Evolutionary conservation across 2,888 invertebrate species (phyloP), one percentile per base, ranked within the genome.

Genomic region (Pyralis farinalis): DNA sequence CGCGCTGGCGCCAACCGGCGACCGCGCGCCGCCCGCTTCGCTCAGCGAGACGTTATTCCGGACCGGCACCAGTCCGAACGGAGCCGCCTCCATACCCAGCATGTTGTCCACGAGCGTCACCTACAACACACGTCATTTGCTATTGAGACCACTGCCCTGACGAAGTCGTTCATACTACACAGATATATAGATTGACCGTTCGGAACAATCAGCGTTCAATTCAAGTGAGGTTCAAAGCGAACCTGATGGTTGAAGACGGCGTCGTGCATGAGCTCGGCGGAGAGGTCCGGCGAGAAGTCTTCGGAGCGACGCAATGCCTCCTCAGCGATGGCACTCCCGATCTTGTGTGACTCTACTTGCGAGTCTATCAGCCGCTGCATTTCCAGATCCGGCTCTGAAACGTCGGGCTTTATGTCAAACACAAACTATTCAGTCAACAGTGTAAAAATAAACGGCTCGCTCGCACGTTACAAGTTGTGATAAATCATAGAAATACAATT

Each of bases 261-360:
- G 7, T 83, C 84, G 32, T 77, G 78, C 25, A 83, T 49, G 30
- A 77, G 40, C 4, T 79, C 79, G 0, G 61, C 43, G 0, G 77
- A 66, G 39, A 79, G 48, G 1, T 80, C 82, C 0, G 77, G 66
- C 3, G 78, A 63, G 47, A 67, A 63, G 20, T 65, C 75, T 0
- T 65, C 12, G 5, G 74, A 52, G 1, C 75, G 53, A 1, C 72
- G 55, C 54, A 94, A 67, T 34, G 93, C 94, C 71, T 95, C 94
- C 53, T 95, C 95, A 0, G 95, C 96, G 61, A 96, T 95, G 72
- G 95, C 94, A 40, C 94, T 90, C 6, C 96, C 96, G 51, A 96
- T 96, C 87, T 95, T 95, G 67, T 95, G 95, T 31, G 95, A 95
- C 77, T 96, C 95, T 40, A 95, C 91, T 57, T 94, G 94, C 43